Percentiles rank a stretch among this genome's conserved stretches.
phyloP scores from a whole-genome alignment of 2,888 invertebrate genomes.

The Phortica okadai region DNA sequence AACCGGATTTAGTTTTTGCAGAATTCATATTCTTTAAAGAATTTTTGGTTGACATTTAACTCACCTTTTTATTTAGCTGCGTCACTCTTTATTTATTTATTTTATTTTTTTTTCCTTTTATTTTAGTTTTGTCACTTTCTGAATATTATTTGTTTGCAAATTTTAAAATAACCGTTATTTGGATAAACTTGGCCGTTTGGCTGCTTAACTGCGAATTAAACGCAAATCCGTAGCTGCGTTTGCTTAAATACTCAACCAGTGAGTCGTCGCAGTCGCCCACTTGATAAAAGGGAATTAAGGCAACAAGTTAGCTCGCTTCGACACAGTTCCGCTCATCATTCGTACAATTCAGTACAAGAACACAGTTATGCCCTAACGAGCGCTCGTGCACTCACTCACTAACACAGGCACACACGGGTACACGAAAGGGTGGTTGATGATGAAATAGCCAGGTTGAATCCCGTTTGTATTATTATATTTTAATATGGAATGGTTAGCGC shows the following conservation, averaged over 20 bases:
- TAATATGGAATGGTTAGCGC: no score
- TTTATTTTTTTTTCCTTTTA: no score
- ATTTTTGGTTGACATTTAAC: no score
- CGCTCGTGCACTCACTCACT: neutral
- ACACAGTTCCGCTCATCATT: neutral
- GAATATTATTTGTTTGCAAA: no score
- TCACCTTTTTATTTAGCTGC: no score
- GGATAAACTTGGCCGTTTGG: constrained; percentile 53
- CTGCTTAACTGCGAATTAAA: constrained; percentile 63
- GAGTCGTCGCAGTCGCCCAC: constrained; percentile 41
- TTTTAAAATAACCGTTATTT: neutral
- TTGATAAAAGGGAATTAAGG: neutral
- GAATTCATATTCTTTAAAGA: no score
- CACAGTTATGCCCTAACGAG: neutral
- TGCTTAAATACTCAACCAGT: constrained; percentile 60
- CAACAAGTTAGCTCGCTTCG: constrained; percentile 16
- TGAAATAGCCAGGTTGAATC: no score
- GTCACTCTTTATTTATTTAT: no score
- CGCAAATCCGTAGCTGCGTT: constrained; percentile 63
- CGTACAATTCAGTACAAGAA: neutral
- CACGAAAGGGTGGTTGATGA: no score
- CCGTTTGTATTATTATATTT: no score
- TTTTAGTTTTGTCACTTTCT: no score
- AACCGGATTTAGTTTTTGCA: neutral
- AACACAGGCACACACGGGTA: neutral